Evolutionary conservation across 2,113 vertebrate genomes (phyloP).

Genomic region (Sinocyclocheilus anshuiensis): DNA sequence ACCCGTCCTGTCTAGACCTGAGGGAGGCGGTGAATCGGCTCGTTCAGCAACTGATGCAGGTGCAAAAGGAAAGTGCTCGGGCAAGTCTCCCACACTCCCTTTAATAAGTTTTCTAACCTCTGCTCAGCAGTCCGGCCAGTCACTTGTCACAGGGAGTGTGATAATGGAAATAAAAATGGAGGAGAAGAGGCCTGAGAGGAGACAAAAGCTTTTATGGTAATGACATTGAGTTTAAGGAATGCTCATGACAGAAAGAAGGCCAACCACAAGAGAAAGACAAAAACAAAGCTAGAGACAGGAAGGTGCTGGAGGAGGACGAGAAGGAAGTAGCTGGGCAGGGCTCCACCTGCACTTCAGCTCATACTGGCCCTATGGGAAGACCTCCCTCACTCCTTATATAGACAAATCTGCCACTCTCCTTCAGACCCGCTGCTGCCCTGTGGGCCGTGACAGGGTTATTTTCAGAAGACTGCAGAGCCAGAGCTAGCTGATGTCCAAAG

Average conservation of each 20-base stretch:
- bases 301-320: slow-evolving; percentile 3
- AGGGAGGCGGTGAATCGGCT: slow-evolving; percentile 14
- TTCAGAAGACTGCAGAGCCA: slow-evolving; percentile 45
- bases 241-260: neutral
- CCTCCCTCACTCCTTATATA: slow-evolving; percentile 45
- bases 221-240: neutral
- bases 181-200: neutral
- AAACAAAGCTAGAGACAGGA: slow-evolving; percentile 8
- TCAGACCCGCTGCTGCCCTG: slow-evolving; percentile 20
- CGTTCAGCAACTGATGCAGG: slow-evolving; percentile 21
- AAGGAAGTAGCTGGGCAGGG: neutral
- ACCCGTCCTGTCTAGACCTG: slow-evolving; percentile 21
- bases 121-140: neutral
- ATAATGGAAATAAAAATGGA: slow-evolving; percentile 43
- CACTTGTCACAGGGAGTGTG: slow-evolving; percentile 21
- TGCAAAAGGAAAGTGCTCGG: slow-evolving; percentile 17
- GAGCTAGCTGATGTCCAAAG: slow-evolving; percentile 46
- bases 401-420: slow-evolving; percentile 41
- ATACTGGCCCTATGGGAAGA: slow-evolving; percentile 15
- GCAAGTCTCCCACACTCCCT: slow-evolving; percentile 18
- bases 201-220: neutral
- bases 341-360: slow-evolving; percentile 35
- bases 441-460: slow-evolving; percentile 51
- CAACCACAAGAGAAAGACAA: neutral
- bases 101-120: slow-evolving; percentile 36